These are phyloP conservation scores for Sphenopsis melanotis DNA, from an alignment of 2,797 vertebrate species.

Conservation along the genomic window DNA sequence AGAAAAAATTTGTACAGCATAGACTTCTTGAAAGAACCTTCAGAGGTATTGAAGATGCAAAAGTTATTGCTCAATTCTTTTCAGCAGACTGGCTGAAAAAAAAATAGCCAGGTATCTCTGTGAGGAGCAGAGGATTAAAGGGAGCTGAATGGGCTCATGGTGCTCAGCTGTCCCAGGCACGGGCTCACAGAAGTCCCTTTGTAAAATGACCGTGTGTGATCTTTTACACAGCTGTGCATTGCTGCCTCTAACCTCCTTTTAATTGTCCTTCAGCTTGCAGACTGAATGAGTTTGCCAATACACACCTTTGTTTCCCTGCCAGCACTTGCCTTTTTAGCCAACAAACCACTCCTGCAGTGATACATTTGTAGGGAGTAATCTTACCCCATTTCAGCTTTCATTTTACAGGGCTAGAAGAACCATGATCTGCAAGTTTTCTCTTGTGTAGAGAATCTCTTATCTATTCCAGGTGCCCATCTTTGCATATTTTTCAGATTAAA, in stretches of 20 bases:
- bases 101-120: neutral
- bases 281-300: neutral
- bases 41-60: neutral
- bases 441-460: neutral
- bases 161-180: neutral
- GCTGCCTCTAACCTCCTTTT: neutral
- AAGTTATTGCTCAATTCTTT: neutral
- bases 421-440: neutral
- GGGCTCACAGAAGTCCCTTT: neutral
- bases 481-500: neutral
- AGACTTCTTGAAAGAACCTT: neutral
- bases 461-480: neutral
- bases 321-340: neutral
- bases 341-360: neutral
- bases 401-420: neutral
- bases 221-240: neutral
- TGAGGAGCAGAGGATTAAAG: neutral
- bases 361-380: neutral
- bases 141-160: neutral
- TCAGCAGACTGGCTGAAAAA: neutral
- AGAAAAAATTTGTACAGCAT: neutral
- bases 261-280: neutral
- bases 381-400: neutral
- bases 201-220: neutral
- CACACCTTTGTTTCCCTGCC: neutral